Conservation (phyloP, 2,888 invertebrate species). For the Chymomyza fuscimana region DNA sequence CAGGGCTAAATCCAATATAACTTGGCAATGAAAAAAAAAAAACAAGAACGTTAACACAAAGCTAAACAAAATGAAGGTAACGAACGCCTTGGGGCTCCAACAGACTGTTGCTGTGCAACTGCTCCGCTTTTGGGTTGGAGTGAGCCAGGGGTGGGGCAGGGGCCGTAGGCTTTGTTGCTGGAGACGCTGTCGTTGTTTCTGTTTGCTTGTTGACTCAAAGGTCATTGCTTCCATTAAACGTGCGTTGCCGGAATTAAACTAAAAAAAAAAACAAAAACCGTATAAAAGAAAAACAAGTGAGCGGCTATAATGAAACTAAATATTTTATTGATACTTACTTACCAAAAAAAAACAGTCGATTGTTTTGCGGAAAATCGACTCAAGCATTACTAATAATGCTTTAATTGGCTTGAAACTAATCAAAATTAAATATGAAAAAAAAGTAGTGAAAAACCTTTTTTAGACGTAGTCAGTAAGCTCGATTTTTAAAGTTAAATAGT, state of each 20-base stretch:
- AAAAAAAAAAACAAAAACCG: constrained; percentile 33
- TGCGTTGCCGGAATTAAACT: constrained; percentile 56
- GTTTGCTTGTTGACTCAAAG: constrained; percentile 62
- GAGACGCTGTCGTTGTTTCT: constrained; percentile 18
- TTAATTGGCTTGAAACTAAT: neutral
- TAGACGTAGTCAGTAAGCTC: no score
- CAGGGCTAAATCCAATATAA: constrained; percentile 1
- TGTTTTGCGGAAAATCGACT: neutral
- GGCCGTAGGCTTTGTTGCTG: constrained; percentile 9
- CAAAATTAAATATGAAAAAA: no score
- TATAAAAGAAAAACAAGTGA: constrained; percentile 7
- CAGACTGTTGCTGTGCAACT: constrained; percentile 42
- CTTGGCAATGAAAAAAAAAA: neutral
- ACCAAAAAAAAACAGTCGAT: neutral
- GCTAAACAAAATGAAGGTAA: constrained; percentile 37
- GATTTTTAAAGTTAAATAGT: no score
- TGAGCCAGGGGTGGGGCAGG: neutral
- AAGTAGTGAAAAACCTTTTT: no score
- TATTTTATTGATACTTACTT: neutral
- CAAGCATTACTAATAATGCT: neutral
- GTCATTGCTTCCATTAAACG: constrained; percentile 70
- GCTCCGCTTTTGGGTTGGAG: constrained; percentile 12
- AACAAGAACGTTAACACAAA: constrained; percentile 25
- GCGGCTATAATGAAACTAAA: neutral
- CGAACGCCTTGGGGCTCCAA: neutral